Percentiles rank a stretch among this genome's conserved stretches.
Conservation (phyloP, 2,113 vertebrate species). For the Alaudala cheleensis region DNA sequence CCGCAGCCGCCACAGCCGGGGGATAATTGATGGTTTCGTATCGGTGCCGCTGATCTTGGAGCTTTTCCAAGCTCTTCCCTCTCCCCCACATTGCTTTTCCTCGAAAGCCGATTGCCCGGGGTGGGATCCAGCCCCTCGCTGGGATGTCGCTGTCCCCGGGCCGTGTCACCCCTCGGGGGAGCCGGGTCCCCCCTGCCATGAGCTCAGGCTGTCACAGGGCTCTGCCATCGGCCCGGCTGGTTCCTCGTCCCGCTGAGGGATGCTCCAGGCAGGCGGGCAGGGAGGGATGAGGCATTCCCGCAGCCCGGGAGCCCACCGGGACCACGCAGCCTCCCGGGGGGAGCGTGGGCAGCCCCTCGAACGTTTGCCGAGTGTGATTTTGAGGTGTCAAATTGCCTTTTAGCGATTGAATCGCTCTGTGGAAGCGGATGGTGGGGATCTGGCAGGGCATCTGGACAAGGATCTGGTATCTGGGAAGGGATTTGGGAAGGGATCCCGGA, state of each 20-base stretch:
- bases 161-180: background rate
- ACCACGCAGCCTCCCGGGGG: fast-evolving
- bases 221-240: background rate
- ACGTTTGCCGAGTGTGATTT: fast-evolving
- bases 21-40: constrained; percentile 50
- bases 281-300: fast-evolving
- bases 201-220: background rate
- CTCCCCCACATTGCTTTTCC: constrained; percentile 4
- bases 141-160: fast-evolving
- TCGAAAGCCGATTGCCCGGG: constrained; percentile 39
- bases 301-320: fast-evolving
- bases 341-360: background rate
- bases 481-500: background rate
- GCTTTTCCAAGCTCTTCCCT: constrained; percentile 50
- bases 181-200: fast-evolving
- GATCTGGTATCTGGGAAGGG: background rate
- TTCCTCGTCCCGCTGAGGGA: background rate
- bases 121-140: background rate
- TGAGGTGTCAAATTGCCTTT: background rate
- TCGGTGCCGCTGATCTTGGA: constrained; percentile 50
- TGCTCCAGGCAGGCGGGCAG: background rate
- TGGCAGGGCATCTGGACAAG: background rate
- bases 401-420: background rate
- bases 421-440: background rate
- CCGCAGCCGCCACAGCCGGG: background rate